Conservation (phyloP, 2,797 vertebrate species). For the Peromyscus eremicus region DNA sequence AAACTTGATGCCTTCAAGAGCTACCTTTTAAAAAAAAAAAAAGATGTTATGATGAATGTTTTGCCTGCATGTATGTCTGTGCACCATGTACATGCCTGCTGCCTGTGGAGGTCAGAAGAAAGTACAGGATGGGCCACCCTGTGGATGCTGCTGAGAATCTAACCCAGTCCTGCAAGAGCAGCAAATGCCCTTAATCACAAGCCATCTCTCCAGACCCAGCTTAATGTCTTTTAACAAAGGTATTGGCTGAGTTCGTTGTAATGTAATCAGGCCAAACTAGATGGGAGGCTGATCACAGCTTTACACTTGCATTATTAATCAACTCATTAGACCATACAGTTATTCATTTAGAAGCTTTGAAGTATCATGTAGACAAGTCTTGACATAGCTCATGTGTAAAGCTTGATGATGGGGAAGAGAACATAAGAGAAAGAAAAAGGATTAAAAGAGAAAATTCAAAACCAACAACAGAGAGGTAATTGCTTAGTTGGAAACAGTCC, state of each 20-base stretch:
- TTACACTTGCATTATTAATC: constrained; percentile 17
- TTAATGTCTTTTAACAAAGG: constrained; percentile 18
- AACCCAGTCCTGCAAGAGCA: background rate
- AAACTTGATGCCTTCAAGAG: constrained; percentile 10
- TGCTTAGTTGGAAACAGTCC: background rate
- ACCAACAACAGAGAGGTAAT: background rate
- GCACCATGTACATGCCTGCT: background rate
- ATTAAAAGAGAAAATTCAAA: background rate
- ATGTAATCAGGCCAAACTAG: constrained; percentile 5
- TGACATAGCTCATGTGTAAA: constrained; percentile 34
- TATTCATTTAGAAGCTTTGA: constrained; percentile 19
- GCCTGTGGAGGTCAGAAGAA: background rate
- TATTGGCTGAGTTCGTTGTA: constrained; percentile 18
- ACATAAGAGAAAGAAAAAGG: constrained; percentile 54
- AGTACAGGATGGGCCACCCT: background rate
- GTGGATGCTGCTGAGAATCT: too few species aligned
- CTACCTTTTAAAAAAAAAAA: background rate
- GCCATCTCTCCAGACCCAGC: background rate
- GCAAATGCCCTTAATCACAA: background rate
- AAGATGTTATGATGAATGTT: background rate
- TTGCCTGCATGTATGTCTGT: background rate
- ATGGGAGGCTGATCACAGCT: background rate
- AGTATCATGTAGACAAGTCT: background rate
- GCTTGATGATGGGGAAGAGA: background rate
- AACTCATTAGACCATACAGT: constrained; percentile 21